Conservation (phyloP, 1,140 invertebrate genomes). For the Neodiprion virginianus region DNA sequence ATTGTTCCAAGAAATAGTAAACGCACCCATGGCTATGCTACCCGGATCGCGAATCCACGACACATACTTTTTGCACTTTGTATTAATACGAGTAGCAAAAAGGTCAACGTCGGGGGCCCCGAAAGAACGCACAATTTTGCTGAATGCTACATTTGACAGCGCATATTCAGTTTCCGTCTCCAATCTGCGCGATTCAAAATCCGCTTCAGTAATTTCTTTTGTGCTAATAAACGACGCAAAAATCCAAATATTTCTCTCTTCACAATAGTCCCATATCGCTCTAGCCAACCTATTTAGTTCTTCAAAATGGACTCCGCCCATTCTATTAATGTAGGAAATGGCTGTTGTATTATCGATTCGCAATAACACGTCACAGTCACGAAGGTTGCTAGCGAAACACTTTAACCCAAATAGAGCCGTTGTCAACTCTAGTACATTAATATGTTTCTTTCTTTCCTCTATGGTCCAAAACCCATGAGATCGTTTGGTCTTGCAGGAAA, state of each 20-base stretch:
- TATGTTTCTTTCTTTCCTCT: slow-evolving; percentile 24
- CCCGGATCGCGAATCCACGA: slow-evolving; percentile 37
- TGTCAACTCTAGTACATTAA: slow-evolving; percentile 24
- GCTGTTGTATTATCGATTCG: slow-evolving; percentile 27
- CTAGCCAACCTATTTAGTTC: slow-evolving; percentile 14
- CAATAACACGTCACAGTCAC: slow-evolving; percentile 21
- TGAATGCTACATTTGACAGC: slow-evolving; percentile 18
- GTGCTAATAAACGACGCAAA: slow-evolving; percentile 25
- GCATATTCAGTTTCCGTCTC: slow-evolving; percentile 25
- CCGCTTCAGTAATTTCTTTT: slow-evolving; percentile 22
- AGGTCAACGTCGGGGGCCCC: slow-evolving; percentile 35
- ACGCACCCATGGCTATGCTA: slow-evolving; percentile 33
- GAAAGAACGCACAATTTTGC: slow-evolving; percentile 28
- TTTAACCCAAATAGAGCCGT: slow-evolving; percentile 23
- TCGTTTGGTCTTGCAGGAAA: neutral
- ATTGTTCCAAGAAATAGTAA: slow-evolving; percentile 36
- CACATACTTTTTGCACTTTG: slow-evolving; percentile 34
- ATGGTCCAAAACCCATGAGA: slow-evolving; percentile 23
- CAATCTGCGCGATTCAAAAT: slow-evolving; percentile 20
- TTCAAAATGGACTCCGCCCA: slow-evolving; percentile 9
- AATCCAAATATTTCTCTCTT: slow-evolving; percentile 18
- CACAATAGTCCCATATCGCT: slow-evolving; percentile 26
- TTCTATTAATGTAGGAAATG: slow-evolving; percentile 14
- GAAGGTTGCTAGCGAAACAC: slow-evolving; percentile 19
- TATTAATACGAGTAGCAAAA: slow-evolving; percentile 38